Base-by-base conservation (phyloP, 1,140 invertebrate genomes). In the Pentalonia nigronervosa region DNA sequence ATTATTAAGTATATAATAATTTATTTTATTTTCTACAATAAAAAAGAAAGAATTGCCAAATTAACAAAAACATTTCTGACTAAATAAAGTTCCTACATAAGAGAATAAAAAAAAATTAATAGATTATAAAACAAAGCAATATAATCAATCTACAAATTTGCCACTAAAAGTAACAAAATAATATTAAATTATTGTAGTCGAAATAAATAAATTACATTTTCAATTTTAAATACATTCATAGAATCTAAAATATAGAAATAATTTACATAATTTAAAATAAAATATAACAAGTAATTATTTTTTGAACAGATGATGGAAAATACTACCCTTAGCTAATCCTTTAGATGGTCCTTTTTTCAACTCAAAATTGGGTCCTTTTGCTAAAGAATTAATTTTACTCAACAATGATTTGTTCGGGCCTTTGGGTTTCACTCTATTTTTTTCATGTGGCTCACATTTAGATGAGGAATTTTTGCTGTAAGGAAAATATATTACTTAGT, bases 281-380 rank as follows among this genome's bases (percentile, higher is more conserved):
- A 9, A 89, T 41, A 36, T 0, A 89, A n/a, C 17, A 67, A 67
- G 7, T 30, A 41, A 60, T 90, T 90, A 90, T 67, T 93, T 93
- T 20, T 56, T 93, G 2, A 93, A 93, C 56, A 93, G 7, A 14
- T 48, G 47, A 45, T 93, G 81, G 41, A 97, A 97, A 94, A 97
- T 97, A 94, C 96, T 97, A 56, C 97, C 97, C 94, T 97, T 97
- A 60, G 97, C 96, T 90, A 97, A 95, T 91, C 96, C 96, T 76
- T 95, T 95, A 84, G 96, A 94, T 21, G 97, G 96, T 21, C 97
- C 97, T 95, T 97, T 97, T 76, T 96, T 95, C 34, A 97, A 95
- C 83, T 96, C 95, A 50, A 95, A 90, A 95, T 97, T 97, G 25
- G 96, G 95, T 86, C 97, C 97, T 94, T 95, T 95, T 23, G 97